These are phyloP conservation scores for Cetonia aurata DNA, from an alignment of 2,888 invertebrate genomes.

Conservation along the genomic window DNA sequence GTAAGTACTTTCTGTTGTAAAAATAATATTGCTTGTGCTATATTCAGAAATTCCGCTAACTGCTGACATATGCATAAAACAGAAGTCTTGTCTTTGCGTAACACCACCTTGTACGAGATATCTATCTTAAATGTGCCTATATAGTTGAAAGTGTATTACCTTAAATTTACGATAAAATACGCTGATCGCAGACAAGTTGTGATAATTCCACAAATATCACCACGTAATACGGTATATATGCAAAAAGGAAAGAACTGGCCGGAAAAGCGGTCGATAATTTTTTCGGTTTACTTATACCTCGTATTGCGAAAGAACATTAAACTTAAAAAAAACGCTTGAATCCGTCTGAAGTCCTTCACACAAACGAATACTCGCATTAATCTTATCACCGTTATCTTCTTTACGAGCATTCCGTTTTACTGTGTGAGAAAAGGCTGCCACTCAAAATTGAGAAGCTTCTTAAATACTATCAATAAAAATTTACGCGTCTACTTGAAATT, in stretches of 20 bases:
- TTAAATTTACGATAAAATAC: too few species aligned
- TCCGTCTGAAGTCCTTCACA: not conserved
- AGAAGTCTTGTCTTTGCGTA: too few species aligned
- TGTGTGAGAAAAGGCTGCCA: constrained; percentile 12
- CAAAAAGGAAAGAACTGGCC: not conserved
- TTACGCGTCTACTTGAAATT: constrained; percentile 21
- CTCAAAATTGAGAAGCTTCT: constrained; percentile 5
- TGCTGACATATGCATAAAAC: too few species aligned
- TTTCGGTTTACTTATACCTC: not conserved
- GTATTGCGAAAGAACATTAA: not conserved
- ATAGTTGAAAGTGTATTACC: too few species aligned
- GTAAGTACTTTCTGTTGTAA: too few species aligned
- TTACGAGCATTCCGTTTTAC: constrained; percentile 19
- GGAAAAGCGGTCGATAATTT: constrained; percentile 2
- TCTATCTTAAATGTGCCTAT: too few species aligned
- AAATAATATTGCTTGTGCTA: too few species aligned
- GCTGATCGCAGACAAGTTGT: too few species aligned
- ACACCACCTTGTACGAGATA: too few species aligned
- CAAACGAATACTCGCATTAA: not conserved
- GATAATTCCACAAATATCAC: not conserved
- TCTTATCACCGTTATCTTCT: constrained; percentile 7
- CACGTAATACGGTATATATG: not conserved
- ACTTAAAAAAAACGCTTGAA: not conserved
- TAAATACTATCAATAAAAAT: constrained; percentile 11
- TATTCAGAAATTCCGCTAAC: too few species aligned